phyloP scores from a whole-genome alignment of 2,888 invertebrate genomes.

The Julus scandinavius region DNA sequence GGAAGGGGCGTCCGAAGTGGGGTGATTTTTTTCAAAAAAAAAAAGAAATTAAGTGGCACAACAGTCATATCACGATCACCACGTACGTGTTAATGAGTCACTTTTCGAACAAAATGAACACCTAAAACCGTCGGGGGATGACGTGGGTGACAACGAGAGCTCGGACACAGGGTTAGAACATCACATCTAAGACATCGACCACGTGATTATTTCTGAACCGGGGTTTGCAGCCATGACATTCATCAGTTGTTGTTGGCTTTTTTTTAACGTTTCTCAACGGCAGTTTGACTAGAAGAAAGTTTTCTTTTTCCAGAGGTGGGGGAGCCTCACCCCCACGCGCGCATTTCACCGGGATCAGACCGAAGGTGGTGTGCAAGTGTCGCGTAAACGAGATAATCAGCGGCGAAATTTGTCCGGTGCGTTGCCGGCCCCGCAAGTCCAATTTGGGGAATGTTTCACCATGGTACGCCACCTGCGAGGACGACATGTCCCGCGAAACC shows the following conservation, averaged over 20 bases:
- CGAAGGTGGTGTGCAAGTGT: neutral
- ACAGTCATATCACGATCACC: constrained; percentile 29
- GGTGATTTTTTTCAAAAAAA: neutral
- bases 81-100: neutral
- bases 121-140: neutral
- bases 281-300: constrained; percentile 31
- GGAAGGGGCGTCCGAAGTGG: neutral
- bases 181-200: neutral
- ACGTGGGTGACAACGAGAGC: neutral
- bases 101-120: constrained; percentile 13
- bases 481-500: neutral
- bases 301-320: neutral
- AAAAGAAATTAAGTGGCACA: neutral
- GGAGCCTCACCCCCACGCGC: neutral
- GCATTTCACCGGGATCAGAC: neutral
- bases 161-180: neutral
- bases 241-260: neutral
- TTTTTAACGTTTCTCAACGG: neutral
- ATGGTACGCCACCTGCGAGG: neutral
- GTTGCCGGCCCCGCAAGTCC: neutral
- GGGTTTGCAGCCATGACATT: neutral
- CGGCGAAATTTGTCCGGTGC: neutral
- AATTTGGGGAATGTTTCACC: constrained; percentile 31
- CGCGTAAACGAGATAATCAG: neutral
- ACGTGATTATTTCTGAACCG: neutral